phyloP scores from a whole-genome alignment of 1,140 invertebrate genomes.

The Agrypnia vestita region DNA sequence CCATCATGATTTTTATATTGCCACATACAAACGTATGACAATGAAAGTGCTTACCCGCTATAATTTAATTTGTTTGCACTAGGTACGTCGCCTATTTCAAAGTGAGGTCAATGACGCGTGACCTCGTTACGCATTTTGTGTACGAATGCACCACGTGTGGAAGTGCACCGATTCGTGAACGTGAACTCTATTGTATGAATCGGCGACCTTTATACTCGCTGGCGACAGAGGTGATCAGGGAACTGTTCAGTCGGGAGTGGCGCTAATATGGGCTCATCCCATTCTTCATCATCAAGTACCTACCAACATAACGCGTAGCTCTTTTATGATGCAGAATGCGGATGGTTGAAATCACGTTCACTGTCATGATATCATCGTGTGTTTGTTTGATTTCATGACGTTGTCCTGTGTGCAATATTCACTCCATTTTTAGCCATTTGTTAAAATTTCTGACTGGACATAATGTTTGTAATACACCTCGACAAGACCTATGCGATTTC shows the following conservation, averaged over 20 bases:
- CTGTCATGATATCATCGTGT: too few species aligned
- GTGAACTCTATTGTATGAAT: constrained; percentile 23
- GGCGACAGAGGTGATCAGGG: constrained; percentile 1
- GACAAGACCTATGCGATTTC: too few species aligned
- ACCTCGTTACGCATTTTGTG: background rate
- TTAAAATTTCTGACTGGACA: background rate
- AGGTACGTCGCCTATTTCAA: background rate
- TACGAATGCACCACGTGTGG: constrained; percentile 25
- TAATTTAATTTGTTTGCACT: too few species aligned
- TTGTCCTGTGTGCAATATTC: background rate
- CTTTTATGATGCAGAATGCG: too few species aligned
- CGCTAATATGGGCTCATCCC: constrained; percentile 14
- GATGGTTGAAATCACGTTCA: too few species aligned
- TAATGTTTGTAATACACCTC: background rate
- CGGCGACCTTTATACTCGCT: background rate
- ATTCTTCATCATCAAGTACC: too few species aligned
- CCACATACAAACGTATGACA: too few species aligned
- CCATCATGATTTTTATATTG: too few species aligned
- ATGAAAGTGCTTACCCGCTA: too few species aligned
- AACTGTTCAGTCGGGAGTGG: constrained; percentile 9
- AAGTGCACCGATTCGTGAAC: constrained; percentile 32
- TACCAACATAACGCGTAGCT: too few species aligned
- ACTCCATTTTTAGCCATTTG: background rate
- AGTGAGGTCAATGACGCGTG: background rate
- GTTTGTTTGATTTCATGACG: too few species aligned